These are phyloP conservation scores for Prochilodus magdalenae DNA, from an alignment of 2,113 vertebrate genomes.

Conservation along the genomic window DNA sequence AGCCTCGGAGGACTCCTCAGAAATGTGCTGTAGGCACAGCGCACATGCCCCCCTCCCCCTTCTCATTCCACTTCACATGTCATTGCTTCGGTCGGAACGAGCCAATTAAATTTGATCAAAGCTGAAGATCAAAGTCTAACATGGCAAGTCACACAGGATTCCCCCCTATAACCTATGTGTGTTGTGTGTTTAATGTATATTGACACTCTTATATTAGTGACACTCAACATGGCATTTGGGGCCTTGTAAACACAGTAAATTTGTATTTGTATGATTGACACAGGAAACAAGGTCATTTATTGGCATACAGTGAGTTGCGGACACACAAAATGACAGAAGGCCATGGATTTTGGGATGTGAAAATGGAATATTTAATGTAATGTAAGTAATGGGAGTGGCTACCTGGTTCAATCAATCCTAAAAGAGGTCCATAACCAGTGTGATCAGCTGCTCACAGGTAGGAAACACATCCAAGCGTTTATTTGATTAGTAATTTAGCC, in stretches of 20 bases:
- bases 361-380: no score
- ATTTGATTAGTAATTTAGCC: no score
- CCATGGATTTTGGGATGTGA: no score
- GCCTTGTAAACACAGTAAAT: background rate
- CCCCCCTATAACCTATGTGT: slow-evolving; percentile 28
- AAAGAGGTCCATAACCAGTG: no score
- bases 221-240: background rate
- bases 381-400: no score
- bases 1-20: slow-evolving; percentile 65
- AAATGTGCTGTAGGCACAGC: slow-evolving; percentile 65
- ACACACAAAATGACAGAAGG: background rate
- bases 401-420: no score
- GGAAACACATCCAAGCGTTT: no score
- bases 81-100: slow-evolving; percentile 40
- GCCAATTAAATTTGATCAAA: slow-evolving; percentile 61
- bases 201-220: slow-evolving; percentile 19
- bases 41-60: slow-evolving; percentile 12
- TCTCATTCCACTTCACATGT: slow-evolving; percentile 68
- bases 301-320: background rate
- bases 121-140: slow-evolving; percentile 59
- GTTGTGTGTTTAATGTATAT: slow-evolving; percentile 15
- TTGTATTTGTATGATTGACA: slow-evolving; percentile 51
- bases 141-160: slow-evolving; percentile 46
- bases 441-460: no score
- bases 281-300: background rate